Base-by-base conservation (phyloP, 1,140 invertebrate genomes). In the Mamestra configurata region DNA sequence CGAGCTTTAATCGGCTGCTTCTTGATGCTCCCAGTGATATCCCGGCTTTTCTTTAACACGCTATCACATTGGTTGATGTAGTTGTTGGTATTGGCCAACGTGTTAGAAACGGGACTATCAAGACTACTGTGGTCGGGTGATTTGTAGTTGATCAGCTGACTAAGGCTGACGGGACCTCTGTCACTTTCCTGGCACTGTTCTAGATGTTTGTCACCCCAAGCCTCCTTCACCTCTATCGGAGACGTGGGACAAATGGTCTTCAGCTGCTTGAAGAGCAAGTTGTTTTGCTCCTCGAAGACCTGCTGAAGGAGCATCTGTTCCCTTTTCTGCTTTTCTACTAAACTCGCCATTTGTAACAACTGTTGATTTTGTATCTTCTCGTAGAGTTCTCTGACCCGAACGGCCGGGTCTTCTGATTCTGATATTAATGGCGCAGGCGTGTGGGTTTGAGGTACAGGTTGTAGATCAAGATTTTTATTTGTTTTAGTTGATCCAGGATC, bases 271-370 rank as follows among this genome's bases (percentile, higher is more conserved):
- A 96, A 90, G 20, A 97, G 83, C 72, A 96, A 88, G 77, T 95
- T 93, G 80, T 96, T 96, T 81, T 97, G 96, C 53, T 95, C 96
- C 75, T 96, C 96, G 86, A 96, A 96, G 37, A 96, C 94, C 81
- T 96, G 94, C 81, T 96, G 96, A 53, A 97, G 89, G 2, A 95
- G 85, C 18, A 94, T 84, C 82, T 96, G 96, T 82, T 97, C 96
- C 11, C 92, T 94, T 73, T 96, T 95, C 82, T 97, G 96, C 46
- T 96, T 95, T 66, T 95, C 94, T 4, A 96, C 90, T 57, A 97
- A 82, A 46, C 94, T 95, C 0, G 90, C 88, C 95, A 97, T 96
- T 88, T 96, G 95, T 35, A 93, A 92, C n/a, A 96, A 93, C 80
- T 97, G 96, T 76, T 96, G 94, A 57, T 96, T 95, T 84, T 96